A percentile compares a stretch with the other conserved stretches of the same genome.
These are phyloP conservation scores for Elgaria multicarinata DNA, from an alignment of 2,113 vertebrate genomes.

Conservation along the genomic window DNA sequence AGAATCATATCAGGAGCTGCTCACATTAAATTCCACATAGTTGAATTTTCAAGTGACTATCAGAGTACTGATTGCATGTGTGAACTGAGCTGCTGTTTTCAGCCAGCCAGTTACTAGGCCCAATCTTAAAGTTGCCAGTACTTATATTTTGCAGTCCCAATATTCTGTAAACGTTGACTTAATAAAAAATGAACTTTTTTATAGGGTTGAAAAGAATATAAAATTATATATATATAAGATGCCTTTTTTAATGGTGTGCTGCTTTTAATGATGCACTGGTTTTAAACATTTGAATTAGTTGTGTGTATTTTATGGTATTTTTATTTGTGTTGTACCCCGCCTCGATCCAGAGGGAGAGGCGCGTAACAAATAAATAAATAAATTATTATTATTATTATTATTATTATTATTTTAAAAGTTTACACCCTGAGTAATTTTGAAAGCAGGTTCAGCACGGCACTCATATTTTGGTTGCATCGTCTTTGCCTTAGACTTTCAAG, in stretches of 20 bases:
- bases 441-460: slow-evolving; percentile 20
- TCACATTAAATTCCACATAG: background rate
- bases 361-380: no score
- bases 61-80: background rate
- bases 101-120: background rate
- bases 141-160: slow-evolving; percentile 1
- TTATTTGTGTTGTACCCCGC: no score
- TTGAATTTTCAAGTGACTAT: background rate
- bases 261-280: no score
- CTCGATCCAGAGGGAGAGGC: no score
- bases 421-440: slow-evolving; percentile 54
- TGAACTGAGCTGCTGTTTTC: background rate
- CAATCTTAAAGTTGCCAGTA: background rate
- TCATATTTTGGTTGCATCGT: slow-evolving; percentile 41
- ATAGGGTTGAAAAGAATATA: no score
- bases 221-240: no score
- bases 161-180: background rate
- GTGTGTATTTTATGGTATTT: no score
- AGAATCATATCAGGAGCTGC: background rate
- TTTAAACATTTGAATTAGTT: no score
- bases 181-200: no score
- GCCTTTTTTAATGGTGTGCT: no score
- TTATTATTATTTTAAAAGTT: background rate
- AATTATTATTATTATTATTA: no score
- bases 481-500: slow-evolving; percentile 24